Base-by-base conservation (phyloP, 2,797 vertebrate species). In the Acanthiza pusilla region DNA sequence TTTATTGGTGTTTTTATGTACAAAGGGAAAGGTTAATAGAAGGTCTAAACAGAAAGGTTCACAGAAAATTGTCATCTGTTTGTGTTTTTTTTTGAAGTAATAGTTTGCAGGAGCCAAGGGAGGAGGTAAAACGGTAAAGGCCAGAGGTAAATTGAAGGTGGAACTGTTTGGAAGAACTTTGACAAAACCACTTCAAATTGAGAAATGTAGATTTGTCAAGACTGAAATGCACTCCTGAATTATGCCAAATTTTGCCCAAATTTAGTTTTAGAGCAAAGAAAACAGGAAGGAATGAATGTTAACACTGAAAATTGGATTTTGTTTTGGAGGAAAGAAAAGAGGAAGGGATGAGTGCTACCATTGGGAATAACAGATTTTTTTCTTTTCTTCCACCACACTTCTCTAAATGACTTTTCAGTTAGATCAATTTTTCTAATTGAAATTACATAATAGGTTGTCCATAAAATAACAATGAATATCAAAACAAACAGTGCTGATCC, bases 1-100 rank as follows among this genome's bases (percentile, higher is more conserved):
- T 93, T 94, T 96, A 93, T 91, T 93, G 88, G 71, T 95, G 91
- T 65, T 95, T 96, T 91, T 96, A 90, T 82, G 80, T 96, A 96
- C 93, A 94, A 91, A 96, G 67, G 61, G 80, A 95, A 96, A 96
- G 95, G 95, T 95, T 95, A 96, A 96, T 96, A 86, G 93, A 82
- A 91, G 95, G 85, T 94, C 89, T 93, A 80, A 94, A 67, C 84
- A 91, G 83, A 93, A 89, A 90, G 63, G 67, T 84, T 96, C 80
- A 67, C 88, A 90, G 94, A 82, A 94, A 92, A 96, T 94, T 93
- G 95, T 95, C 89, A 91, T 88, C 85, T 92, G 72, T 91, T 85
- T 93, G 79, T 92, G 62, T 94, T 96, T 95, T 94, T 88, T 95
- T 94, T 84, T 91, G 79, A 96, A 92, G 77, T 88, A 93, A 94